Base-by-base conservation (phyloP, 2,888 invertebrate genomes). In the Nebria salina region DNA sequence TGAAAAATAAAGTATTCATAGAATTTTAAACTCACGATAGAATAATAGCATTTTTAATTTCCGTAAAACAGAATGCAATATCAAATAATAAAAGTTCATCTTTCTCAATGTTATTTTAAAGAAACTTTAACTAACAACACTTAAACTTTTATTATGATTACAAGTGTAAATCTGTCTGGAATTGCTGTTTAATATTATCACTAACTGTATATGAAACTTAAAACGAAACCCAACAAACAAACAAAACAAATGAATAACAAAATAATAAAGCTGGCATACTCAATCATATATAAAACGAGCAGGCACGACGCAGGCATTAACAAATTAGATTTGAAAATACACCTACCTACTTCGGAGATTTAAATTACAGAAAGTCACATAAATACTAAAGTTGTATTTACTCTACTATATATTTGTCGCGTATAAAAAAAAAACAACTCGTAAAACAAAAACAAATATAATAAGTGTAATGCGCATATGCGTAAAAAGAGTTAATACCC, bases 311-410 rank as follows among this genome's bases (percentile, higher is more conserved):
- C 54, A 54, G 13, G 54, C 54, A 54, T 54, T 54, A 54, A 54
- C 54, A 54, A 54, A 54, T 54, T 54, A 13, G 54, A 54, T 54
- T 54, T 34, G 70, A 70, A 70, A 34, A 70, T 26, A 70, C 70
- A 70, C 34, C 34, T 70, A 34, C 70, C 4, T 70, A 34, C 70
- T 70, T 25, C 25, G 11, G 70, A 11, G 34, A 70, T 25, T 25
- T 34, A 70, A 70, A 70, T 70, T 70, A 70, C 70, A 70, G 34
- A 70, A 26, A 26, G 70, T 70, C 70, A 70, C 70, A 70, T 70
- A 70, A 70, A 70, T 70, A 70, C 26, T 34, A 34, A 13, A 11
- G 25, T 15, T 15, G 26, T 15, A 66, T 15, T 13, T 66, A 66
- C 20, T 70, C 11, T 70, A 26, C 11, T 70, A 20, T 13, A 70